Conservation (phyloP, 2,797 vertebrate genomes). For the Gorsachius magnificus region DNA sequence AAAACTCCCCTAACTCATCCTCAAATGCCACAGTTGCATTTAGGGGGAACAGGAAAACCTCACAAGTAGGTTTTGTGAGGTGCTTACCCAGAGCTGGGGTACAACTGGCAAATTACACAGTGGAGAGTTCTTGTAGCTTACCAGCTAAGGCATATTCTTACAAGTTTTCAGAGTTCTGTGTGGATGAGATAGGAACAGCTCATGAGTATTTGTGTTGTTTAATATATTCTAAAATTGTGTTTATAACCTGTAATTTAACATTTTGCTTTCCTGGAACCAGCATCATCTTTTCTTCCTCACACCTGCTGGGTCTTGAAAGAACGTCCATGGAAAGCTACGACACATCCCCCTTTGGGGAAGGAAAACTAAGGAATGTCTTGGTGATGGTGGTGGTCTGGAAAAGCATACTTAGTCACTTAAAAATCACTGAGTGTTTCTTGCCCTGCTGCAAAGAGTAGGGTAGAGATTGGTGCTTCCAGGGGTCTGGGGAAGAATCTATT, state of each 20-base stretch:
- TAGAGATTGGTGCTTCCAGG: neutral
- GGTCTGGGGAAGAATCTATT: neutral
- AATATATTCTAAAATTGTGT: neutral
- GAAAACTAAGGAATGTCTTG: neutral
- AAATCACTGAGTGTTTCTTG: neutral
- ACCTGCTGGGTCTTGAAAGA: neutral
- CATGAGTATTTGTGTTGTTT: neutral
- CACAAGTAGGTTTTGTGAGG: neutral
- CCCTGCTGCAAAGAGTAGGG: neutral
- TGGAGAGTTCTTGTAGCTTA: neutral
- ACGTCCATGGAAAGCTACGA: neutral
- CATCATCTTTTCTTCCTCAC: neutral
- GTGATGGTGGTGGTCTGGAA: neutral
- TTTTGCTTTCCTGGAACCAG: neutral
- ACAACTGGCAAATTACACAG: neutral
- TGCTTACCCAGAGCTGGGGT: neutral
- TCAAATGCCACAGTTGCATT: neutral
- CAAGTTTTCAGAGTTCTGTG: neutral
- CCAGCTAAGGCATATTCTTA: neutral
- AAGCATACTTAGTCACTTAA: neutral
- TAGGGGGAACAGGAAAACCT: neutral
- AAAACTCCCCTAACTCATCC: neutral
- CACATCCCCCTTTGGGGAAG: neutral
- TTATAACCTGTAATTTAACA: neutral
- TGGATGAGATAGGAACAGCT: neutral